Base-by-base conservation (phyloP, 2,113 vertebrate species). In the Boulengeromyrus knoepffleri region DNA sequence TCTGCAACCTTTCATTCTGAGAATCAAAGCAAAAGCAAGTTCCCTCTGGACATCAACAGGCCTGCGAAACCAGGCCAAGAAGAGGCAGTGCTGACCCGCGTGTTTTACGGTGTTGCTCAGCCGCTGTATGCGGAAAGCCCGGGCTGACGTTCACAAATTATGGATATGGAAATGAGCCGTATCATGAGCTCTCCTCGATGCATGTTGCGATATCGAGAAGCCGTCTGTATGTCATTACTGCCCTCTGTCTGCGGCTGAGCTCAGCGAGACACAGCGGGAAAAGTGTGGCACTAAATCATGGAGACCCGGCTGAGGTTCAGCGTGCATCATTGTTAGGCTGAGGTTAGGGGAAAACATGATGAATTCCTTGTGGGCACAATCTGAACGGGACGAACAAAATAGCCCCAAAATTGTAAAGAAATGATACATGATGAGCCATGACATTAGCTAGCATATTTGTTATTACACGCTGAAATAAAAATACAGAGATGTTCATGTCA, bases 81-180 rank as follows among this genome's bases (percentile, higher is more conserved):
- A 39, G 39, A 2, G 74, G 13, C 15, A 77, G 27, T 21, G 31
- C 74, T 80, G 74, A 80, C 36, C 36, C 6, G 15, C 2, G 4
- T 7, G 15, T 42, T 39, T 13, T 17, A 77, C 31, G 12, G 0
- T 39, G 36, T 39, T 7, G 13, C 70, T 1, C 4, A 12, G 31
- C 31, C 13, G 31, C 70, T 19, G 7, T 80, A 19, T 42, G 42
- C 74, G 1, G 74, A 19, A 7, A 7, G 95, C 95, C n/a, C 93
- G 93, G 80, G 21, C 45, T 4, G 83, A 21, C 8, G 19, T 47
- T 85, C 83, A 47, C 83, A 47, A n/a, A 47, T 47, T 85, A 45
- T 24, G 83, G 83, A 47, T 46, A n/a, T 45, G 83, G 83, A 85
- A 47, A 85, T 47, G 39, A 47, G 45, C 8, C 24, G 36, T 13